phyloP scores from a whole-genome alignment of 2,113 vertebrate genomes.

The Gobius niger region DNA sequence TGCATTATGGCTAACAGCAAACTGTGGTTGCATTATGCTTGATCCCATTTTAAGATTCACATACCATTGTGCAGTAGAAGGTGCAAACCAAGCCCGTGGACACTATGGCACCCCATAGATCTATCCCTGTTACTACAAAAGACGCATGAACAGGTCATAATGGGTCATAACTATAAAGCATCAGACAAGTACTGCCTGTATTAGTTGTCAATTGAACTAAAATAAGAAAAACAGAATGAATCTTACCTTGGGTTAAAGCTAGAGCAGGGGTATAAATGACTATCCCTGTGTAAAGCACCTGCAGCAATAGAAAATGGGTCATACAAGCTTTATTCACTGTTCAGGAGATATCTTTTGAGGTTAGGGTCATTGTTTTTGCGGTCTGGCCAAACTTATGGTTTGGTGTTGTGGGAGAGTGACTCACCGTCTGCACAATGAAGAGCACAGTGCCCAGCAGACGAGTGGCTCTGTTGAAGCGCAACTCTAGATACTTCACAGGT shows the following conservation, averaged over 20 bases:
- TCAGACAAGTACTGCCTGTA: too few relatives aligned
- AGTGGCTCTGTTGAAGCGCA: constrained; percentile 84
- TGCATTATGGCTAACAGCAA: not conserved
- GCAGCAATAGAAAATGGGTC: constrained; percentile 14
- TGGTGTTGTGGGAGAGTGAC: constrained; percentile 42
- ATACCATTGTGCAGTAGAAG: constrained; percentile 90
- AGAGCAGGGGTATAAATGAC: constrained; percentile 96
- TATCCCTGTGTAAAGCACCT: constrained; percentile 94
- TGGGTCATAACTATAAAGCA: not conserved
- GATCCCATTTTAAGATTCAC: constrained; percentile 15
- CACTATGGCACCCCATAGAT: constrained; percentile 87
- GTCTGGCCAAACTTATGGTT: constrained; percentile 2
- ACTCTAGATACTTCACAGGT: constrained; percentile 84
- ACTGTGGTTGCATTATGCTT: not conserved
- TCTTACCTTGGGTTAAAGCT: constrained; percentile 92
- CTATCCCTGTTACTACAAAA: constrained; percentile 83
- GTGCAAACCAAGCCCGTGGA: constrained; percentile 88
- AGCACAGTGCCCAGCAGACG: constrained; percentile 82
- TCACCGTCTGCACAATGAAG: constrained; percentile 89
- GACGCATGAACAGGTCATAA: constrained; percentile 11
- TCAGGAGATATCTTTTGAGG: not conserved
- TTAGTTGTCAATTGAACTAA: too few relatives aligned
- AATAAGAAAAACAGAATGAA: not conserved
- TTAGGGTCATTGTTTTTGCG: not conserved
- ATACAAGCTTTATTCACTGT: not conserved